Percentiles rank a stretch among this genome's conserved stretches.
These are phyloP conservation scores for Norana najaformis DNA, from an alignment of 2,888 invertebrate species.

Conservation along the genomic window DNA sequence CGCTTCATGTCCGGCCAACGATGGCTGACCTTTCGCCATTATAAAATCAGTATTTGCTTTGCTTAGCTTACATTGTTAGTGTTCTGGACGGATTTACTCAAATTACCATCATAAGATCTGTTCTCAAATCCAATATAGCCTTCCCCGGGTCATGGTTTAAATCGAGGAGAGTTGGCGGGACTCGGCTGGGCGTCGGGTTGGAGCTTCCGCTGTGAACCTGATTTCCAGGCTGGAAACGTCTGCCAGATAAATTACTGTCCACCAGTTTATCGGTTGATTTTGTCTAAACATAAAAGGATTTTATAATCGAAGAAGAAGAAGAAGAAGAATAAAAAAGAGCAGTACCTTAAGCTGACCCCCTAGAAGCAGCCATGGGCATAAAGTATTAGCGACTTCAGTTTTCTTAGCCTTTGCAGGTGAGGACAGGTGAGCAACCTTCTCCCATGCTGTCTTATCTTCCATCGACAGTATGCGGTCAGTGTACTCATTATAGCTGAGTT, in stretches of 20 bases:
- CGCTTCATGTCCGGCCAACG: conserved; percentile 40
- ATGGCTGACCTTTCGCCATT: conserved; percentile 33
- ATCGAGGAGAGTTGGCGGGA: conserved; percentile 20
- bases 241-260: background rate
- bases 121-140: conserved; percentile 21
- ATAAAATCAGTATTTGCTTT: background rate
- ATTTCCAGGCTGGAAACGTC: background rate
- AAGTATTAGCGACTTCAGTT: too few relatives aligned
- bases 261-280: background rate
- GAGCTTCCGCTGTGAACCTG: background rate
- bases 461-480: too few relatives aligned
- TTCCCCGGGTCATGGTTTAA: conserved; percentile 34
- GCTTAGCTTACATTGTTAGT: conserved; percentile 7
- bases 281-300: background rate
- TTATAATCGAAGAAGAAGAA: too few relatives aligned
- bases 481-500: too few relatives aligned
- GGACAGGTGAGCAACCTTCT: too few relatives aligned
- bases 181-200: background rate
- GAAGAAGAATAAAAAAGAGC: too few relatives aligned
- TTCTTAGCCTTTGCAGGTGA: too few relatives aligned
- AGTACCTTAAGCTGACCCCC: too few relatives aligned
- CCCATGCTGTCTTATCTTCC: too few relatives aligned
- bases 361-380: too few relatives aligned
- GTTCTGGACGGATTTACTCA: conserved; percentile 30
- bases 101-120: conserved; percentile 16